These are phyloP conservation scores for Helogale parvula DNA, from an alignment of 2,113 vertebrate species.

Conservation along the genomic window DNA sequence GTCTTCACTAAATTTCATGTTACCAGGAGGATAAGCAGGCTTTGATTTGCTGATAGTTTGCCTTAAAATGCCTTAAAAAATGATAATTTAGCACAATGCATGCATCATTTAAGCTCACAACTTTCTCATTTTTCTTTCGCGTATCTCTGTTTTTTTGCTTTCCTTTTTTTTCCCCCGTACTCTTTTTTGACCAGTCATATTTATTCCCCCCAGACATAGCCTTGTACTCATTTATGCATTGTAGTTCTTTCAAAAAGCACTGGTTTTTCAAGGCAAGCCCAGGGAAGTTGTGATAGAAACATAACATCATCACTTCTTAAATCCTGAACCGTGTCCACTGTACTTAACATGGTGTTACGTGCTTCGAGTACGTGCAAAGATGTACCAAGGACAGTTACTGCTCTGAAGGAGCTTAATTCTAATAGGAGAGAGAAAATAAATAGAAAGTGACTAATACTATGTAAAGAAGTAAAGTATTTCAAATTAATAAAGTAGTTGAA, in stretches of 20 bases:
- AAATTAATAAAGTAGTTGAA: neutral
- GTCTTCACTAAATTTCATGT: neutral
- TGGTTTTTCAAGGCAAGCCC: neutral
- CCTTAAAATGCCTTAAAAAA: neutral
- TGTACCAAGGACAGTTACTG: neutral
- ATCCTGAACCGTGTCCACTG: neutral
- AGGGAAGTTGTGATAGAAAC: neutral
- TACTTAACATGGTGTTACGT: neutral
- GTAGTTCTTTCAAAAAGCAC: neutral
- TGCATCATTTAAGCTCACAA: neutral
- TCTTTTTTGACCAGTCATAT: neutral
- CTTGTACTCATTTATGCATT: neutral
- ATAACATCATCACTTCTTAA: neutral
- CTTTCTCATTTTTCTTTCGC: neutral
- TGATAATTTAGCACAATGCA: neutral
- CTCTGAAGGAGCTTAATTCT: neutral
- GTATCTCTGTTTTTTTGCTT: neutral
- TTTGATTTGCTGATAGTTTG: constrained; percentile 9
- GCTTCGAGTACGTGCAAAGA: neutral
- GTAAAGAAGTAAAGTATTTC: neutral
- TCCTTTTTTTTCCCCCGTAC: neutral
- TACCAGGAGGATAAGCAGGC: neutral
- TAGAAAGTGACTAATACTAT: neutral
- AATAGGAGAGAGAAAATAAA: neutral
- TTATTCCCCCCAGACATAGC: neutral